phyloP scores from a whole-genome alignment of 2,797 vertebrate genomes.

The Silurus lanzhouensis region DNA sequence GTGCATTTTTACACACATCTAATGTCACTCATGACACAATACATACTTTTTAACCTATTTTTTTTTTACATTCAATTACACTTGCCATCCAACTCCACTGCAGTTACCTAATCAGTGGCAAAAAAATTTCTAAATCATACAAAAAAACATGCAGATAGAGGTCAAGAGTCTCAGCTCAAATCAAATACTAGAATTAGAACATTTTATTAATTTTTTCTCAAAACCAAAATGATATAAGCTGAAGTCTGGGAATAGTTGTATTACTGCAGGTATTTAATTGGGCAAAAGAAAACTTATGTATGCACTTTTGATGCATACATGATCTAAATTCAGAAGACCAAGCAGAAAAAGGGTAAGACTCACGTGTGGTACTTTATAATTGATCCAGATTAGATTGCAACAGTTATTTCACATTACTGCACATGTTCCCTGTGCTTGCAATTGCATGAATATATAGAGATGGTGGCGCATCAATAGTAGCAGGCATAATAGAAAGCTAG shows the following conservation, averaged over 20 bases:
- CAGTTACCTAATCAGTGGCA: too few species aligned
- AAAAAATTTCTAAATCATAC: too few species aligned
- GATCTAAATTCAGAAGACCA: not conserved
- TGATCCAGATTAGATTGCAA: not conserved
- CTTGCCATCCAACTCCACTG: too few species aligned
- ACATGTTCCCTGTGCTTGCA: not conserved
- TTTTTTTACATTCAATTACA: too few species aligned
- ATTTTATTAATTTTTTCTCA: not conserved
- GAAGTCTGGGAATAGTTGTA: not conserved
- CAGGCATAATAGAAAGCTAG: too few species aligned
- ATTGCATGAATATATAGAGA: constrained; percentile 7
- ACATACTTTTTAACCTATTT: too few species aligned
- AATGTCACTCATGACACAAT: not conserved
- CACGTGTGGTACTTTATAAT: not conserved
- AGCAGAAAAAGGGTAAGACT: not conserved
- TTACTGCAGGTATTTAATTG: too few species aligned
- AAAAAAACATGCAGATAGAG: too few species aligned
- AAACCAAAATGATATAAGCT: not conserved
- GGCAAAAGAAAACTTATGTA: not conserved
- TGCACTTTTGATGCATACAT: not conserved
- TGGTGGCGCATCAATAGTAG: constrained; percentile 6
- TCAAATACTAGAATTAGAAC: too few species aligned
- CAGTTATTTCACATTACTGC: not conserved
- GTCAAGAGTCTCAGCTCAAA: too few species aligned
- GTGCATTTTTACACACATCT: not conserved